Percentiles rank a stretch among this genome's conserved stretches.
Evolutionary conservation across 2,888 invertebrate species (phyloP).

Genomic region (Antheraea yamamai): DNA sequence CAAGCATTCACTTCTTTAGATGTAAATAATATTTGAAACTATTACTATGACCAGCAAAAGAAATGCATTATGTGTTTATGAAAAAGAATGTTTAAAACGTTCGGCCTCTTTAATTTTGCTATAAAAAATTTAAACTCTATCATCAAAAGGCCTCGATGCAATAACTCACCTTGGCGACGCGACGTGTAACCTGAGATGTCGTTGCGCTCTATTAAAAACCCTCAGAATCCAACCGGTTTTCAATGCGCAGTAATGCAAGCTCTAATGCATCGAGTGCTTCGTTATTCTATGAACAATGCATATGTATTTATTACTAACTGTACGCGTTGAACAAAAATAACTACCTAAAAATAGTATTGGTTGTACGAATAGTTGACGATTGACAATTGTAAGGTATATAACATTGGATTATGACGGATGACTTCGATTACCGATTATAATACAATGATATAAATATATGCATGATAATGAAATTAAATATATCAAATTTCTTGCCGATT

Average conservation of each 20-base stretch:
- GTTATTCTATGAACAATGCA: neutral
- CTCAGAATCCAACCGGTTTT: constrained; percentile 34
- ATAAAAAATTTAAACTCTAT: neutral
- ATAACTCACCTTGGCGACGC: neutral
- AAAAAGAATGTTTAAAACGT: too few species aligned
- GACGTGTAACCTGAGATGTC: constrained; percentile 28
- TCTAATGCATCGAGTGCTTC: constrained; percentile 30
- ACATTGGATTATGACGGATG: too few species aligned
- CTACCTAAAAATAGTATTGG: neutral
- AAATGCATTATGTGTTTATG: too few species aligned
- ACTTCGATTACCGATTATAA: too few species aligned
- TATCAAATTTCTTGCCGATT: too few species aligned
- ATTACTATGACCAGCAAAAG: too few species aligned
- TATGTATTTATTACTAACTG: neutral
- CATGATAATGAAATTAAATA: too few species aligned
- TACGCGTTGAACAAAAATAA: neutral
- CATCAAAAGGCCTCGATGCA: constrained; percentile 14
- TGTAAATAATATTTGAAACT: too few species aligned
- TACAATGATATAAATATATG: too few species aligned
- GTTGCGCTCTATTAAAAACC: constrained; percentile 47
- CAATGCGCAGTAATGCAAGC: constrained; percentile 37
- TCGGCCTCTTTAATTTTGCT: too few species aligned
- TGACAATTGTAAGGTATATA: neutral
- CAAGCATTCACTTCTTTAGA: too few species aligned
- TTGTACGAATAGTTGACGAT: neutral